Base-by-base conservation (phyloP, 2,888 invertebrate species). In the Microdon myrmicae region DNA sequence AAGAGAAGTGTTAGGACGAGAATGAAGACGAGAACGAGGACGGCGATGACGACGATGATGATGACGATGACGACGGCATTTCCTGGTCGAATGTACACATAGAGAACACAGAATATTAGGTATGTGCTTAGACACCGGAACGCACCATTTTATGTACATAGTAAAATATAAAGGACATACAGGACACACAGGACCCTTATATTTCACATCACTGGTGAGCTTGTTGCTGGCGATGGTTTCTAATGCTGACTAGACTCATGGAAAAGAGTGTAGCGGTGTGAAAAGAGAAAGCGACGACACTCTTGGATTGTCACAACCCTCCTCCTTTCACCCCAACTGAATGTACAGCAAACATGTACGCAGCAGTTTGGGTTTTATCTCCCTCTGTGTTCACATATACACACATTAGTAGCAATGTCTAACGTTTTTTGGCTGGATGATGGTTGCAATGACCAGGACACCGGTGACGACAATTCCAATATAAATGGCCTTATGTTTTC, bases 21-120 rank as follows among this genome's bases (percentile, higher is more conserved):
- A 6, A 12, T 4, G n/a, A 14, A 34, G 34, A 14, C n/a, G 10
- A 9, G 34, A 34, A 17, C 17, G 9, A 12, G 9, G 17, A 41
- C 25, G 5, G 28, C 25, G 7, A 39, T 26, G 39, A 13, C 26
- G 26, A 26, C 23, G 38, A 53, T 35, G 72, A 73, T 71, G 73
- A 71, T 71, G 73, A 71, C 71, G 71, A 72, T 73, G 75, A 74
- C 73, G 75, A 73, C 69, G 68, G 74, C 73, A 74, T 74, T 61
- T 64, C 58, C 58, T 56, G 64, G 58, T 51, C 53, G 47, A 64
- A 58, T 64, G 64, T 64, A 58, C 58, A 58, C 64, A 64, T 43
- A 64, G 37, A 64, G 31, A 39, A 23, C 38, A 48, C 22, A 48
- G 41, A 45, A 51, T 49, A 61, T 55, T 55, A 61, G 55, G 34